Percentiles rank a stretch among this genome's conserved stretches.
Conservation (phyloP, 2,797 vertebrate species). For the Tokudaia muenninki region DNA sequence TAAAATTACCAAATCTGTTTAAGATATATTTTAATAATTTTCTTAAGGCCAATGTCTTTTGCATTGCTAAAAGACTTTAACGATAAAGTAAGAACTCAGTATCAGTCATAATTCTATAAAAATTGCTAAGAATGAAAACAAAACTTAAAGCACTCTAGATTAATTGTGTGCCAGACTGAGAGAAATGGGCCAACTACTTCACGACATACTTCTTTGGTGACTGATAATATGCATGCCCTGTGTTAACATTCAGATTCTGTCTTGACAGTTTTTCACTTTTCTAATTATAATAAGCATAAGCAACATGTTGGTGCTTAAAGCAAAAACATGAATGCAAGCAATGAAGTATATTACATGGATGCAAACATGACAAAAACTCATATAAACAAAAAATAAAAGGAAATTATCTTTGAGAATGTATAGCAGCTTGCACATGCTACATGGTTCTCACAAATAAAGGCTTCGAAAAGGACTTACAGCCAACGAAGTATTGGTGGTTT, state of each 20-base stretch:
- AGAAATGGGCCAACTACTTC: not conserved
- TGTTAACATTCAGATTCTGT: constrained; percentile 11
- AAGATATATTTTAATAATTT: constrained; percentile 40
- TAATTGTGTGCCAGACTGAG: not conserved
- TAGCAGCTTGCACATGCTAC: not conserved
- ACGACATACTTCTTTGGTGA: constrained; percentile 12
- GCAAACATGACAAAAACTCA: constrained; percentile 47
- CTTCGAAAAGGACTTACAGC: constrained; percentile 30
- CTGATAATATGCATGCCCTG: not conserved
- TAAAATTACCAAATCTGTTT: constrained; percentile 50
- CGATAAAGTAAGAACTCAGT: not conserved
- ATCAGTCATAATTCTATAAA: not conserved
- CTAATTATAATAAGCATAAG: constrained; percentile 31
- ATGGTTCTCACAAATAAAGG: constrained; percentile 39
- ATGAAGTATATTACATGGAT: constrained; percentile 8
- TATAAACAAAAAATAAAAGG: constrained; percentile 47
- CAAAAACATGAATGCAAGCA: constrained; percentile 59
- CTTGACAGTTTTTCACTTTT: constrained; percentile 40
- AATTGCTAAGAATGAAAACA: constrained; percentile 68
- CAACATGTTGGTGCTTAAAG: constrained; percentile 32
- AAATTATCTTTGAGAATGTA: constrained; percentile 40
- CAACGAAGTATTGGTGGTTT: constrained; percentile 73
- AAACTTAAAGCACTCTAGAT: constrained; percentile 18
- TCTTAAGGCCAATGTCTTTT: constrained; percentile 37
- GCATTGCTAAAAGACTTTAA: not conserved